A percentile compares a stretch with the other conserved stretches of the same genome.
These are phyloP conservation scores for Moxostoma hubbsi DNA, from an alignment of 2,797 vertebrate species.

Conservation along the genomic window DNA sequence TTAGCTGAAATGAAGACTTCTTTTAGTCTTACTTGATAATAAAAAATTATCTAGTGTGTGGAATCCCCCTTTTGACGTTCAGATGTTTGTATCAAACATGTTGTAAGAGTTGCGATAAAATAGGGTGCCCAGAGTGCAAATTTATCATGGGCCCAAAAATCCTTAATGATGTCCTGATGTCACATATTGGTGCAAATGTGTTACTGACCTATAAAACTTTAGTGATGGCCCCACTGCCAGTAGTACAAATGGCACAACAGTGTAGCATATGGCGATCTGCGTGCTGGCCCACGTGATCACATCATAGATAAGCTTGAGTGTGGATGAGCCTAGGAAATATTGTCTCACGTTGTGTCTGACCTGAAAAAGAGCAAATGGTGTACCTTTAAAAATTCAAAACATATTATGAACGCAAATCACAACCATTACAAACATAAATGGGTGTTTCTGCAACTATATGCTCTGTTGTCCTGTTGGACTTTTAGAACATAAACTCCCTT, in stretches of 20 bases:
- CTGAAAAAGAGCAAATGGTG: constrained; percentile 71
- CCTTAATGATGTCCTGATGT: not conserved
- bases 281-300: constrained; percentile 90
- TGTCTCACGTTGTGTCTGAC: constrained; percentile 91
- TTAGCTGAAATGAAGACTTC: no score
- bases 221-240: constrained; percentile 89
- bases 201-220: constrained; percentile 90
- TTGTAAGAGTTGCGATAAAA: no score
- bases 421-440: not conserved
- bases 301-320: constrained; percentile 87
- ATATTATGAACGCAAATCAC: not conserved
- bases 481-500: no score
- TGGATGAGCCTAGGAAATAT: constrained; percentile 83
- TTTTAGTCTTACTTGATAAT: no score
- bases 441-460: no score
- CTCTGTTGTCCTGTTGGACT: no score
- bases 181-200: not conserved
- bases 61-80: no score
- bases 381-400: not conserved
- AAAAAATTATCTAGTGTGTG: no score
- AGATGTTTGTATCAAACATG: no score
- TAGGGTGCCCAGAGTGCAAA: no score
- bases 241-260: constrained; percentile 95
- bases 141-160: no score
- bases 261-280: constrained; percentile 94